These are phyloP conservation scores for Hirtodrosophila cameraria DNA, from an alignment of 2,888 invertebrate genomes.

Conservation along the genomic window DNA sequence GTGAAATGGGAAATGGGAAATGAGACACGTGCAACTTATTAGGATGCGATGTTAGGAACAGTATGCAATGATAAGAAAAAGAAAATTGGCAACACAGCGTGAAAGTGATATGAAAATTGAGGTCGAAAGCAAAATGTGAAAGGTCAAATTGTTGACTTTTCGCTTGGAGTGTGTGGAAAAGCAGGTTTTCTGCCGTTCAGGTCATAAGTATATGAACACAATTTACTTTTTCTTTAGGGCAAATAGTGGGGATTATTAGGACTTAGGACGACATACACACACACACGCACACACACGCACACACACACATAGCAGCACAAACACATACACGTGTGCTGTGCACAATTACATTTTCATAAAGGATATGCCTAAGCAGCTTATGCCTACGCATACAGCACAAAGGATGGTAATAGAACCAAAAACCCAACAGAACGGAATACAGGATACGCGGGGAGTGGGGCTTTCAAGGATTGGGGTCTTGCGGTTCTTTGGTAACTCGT, in stretches of 20 bases:
- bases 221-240: conserved; percentile 22
- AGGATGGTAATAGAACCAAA: conserved; percentile 23
- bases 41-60: not conserved
- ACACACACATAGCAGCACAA: not conserved
- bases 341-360: conserved; percentile 74
- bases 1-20: not conserved
- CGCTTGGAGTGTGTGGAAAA: conserved; percentile 1
- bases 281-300: conserved; percentile 1
- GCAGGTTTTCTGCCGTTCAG: not conserved
- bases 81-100: conserved; percentile 3
- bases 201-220: conserved; percentile 9
- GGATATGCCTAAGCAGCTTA: conserved; percentile 76
- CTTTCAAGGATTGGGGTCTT: conserved; percentile 3
- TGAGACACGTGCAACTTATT: conserved; percentile 12
- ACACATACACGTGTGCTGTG: conserved; percentile 28
- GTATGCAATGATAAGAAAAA: conserved; percentile 10
- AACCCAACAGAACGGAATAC: not conserved
- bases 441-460: not conserved
- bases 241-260: conserved; percentile 77
- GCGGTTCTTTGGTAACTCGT: conserved; percentile 59
- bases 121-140: conserved; percentile 29
- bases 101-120: not conserved
- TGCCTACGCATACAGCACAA: conserved; percentile 44
- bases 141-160: conserved; percentile 51
- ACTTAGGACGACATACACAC: conserved; percentile 43